Evolutionary conservation across 2,888 invertebrate species (phyloP).

Genomic region (Bedellia somnulentella): DNA sequence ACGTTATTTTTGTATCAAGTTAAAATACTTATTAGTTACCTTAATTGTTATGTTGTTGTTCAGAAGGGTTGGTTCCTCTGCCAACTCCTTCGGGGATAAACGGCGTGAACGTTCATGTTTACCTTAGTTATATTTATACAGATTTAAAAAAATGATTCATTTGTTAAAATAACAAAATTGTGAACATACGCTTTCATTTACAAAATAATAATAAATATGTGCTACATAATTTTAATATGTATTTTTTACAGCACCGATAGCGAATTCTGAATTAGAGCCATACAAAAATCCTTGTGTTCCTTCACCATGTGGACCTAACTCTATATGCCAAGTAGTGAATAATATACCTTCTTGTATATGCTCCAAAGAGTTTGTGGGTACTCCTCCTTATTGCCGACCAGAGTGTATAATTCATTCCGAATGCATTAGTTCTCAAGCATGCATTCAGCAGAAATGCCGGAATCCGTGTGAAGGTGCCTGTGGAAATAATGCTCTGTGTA

Average conservation of each 20-base stretch:
- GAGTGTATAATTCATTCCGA: slow-evolving; percentile 74
- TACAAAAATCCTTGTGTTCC: slow-evolving; percentile 60
- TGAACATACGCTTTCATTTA: no score
- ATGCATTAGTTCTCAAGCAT: slow-evolving; percentile 68
- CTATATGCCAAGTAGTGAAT: slow-evolving; percentile 62
- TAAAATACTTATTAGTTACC: no score
- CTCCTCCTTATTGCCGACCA: slow-evolving; percentile 68
- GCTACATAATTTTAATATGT: no score
- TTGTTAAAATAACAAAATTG: no score
- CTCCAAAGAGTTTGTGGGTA: slow-evolving; percentile 61
- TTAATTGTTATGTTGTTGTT: no score
- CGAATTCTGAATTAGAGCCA: slow-evolving; percentile 45
- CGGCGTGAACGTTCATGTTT: no score
- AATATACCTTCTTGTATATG: slow-evolving; percentile 67
- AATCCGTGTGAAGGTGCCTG: slow-evolving; percentile 75
- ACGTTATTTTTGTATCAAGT: slow-evolving; percentile 1
- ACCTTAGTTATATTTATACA: no score
- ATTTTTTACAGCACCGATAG: slow-evolving; percentile 36
- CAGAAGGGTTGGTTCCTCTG: no score
- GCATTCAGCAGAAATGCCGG: slow-evolving; percentile 70
- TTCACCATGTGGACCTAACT: slow-evolving; percentile 73
- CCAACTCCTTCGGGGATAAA: no score
- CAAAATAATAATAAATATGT: no score
- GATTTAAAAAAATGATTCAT: no score
- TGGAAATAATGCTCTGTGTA: slow-evolving; percentile 63